A percentile compares a stretch with the other conserved stretches of the same genome.
Conservation (phyloP, 2,113 vertebrate species). For the Sprattus sprattus region DNA sequence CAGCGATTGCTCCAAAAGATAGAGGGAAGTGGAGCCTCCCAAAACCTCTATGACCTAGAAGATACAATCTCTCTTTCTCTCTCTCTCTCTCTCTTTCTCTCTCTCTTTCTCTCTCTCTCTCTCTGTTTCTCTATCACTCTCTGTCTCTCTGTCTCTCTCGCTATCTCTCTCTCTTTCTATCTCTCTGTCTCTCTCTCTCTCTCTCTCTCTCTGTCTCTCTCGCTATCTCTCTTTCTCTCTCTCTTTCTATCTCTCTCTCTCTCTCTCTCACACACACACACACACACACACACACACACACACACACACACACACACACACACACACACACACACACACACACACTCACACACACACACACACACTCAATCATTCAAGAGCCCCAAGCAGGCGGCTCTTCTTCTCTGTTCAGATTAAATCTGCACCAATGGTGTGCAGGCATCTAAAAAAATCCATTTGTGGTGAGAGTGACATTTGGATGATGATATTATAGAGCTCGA, state of each 20-base stretch:
- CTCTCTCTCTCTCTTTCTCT: too few relatives aligned
- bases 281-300: too few relatives aligned
- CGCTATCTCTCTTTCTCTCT: too few relatives aligned
- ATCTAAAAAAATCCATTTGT: conserved; percentile 37
- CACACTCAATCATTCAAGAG: conserved; percentile 35
- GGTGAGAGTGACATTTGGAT: conserved; percentile 35
- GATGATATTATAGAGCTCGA: conserved; percentile 28
- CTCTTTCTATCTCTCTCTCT: neutral
- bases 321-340: too few relatives aligned
- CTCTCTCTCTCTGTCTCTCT: neutral
- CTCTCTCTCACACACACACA: too few relatives aligned
- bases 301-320: too few relatives aligned
- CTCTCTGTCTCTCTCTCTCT: neutral
- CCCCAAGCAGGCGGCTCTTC: conserved; percentile 30
- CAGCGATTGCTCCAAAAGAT: neutral
- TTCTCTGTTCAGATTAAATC: conserved; percentile 41
- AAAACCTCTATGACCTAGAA: neutral
- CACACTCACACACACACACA: too few relatives aligned
- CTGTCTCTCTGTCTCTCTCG: too few relatives aligned
- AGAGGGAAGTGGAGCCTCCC: neutral
- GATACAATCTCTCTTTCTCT: too few relatives aligned
- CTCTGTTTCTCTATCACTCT: neutral
- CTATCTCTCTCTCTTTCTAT: neutral
- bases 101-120: neutral
- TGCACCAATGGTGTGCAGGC: conserved; percentile 31